Evolutionary conservation across 2,888 invertebrate species (phyloP).

Genomic region (Sesia bembeciformis): DNA sequence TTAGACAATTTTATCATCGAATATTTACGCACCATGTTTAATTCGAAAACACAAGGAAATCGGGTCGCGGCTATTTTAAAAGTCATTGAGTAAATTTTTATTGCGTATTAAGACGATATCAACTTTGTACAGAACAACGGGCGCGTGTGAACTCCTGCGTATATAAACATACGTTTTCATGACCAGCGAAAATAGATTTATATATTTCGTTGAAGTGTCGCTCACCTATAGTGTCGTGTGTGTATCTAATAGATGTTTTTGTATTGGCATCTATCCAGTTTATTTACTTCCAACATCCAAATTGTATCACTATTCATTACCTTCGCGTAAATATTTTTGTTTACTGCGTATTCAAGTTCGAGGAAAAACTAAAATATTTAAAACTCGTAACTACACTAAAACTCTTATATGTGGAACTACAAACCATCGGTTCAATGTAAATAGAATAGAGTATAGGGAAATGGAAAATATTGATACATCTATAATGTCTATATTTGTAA

Average conservation of each 20-base stretch:
- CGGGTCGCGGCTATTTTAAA: too few relatives aligned
- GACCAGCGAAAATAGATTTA: constrained; percentile 49
- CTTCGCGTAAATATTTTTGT: constrained; percentile 35
- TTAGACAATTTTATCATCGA: too few relatives aligned
- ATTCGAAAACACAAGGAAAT: too few relatives aligned
- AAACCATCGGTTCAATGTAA: too few relatives aligned
- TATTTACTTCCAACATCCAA: constrained; percentile 30
- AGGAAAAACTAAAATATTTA: neutral
- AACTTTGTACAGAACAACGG: constrained; percentile 1
- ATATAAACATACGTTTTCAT: constrained; percentile 25
- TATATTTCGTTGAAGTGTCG: constrained; percentile 50
- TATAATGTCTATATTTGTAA: too few relatives aligned
- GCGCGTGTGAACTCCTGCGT: too few relatives aligned
- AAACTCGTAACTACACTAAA: neutral
- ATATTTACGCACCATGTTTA: too few relatives aligned
- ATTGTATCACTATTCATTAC: constrained; percentile 12
- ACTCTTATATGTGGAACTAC: neutral
- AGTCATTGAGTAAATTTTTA: too few relatives aligned
- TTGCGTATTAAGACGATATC: too few relatives aligned
- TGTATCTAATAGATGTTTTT: constrained; percentile 41
- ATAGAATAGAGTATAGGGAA: too few relatives aligned
- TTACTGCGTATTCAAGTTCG: constrained; percentile 10
- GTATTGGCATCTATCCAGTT: constrained; percentile 55
- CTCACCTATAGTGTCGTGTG: constrained; percentile 37
- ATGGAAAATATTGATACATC: too few relatives aligned